Percentiles rank a stretch among this genome's conserved stretches.
These are phyloP conservation scores for Microplitis deprimator DNA, from an alignment of 2,888 invertebrate species.

Conservation along the genomic window DNA sequence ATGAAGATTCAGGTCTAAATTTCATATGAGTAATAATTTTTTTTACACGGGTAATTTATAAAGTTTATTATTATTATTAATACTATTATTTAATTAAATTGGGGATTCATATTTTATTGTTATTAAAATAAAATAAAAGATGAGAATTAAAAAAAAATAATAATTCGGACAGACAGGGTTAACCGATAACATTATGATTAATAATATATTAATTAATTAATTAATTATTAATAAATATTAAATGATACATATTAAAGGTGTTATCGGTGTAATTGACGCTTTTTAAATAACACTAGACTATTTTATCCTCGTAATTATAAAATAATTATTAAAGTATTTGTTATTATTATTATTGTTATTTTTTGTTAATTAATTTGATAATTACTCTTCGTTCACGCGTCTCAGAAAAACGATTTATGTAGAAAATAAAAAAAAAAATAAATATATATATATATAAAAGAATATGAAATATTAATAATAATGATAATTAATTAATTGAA, in stretches of 20 bases:
- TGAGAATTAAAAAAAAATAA: slow-evolving; percentile 38
- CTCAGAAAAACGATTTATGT: background rate
- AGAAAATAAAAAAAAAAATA: background rate
- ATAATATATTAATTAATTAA: slow-evolving; percentile 12
- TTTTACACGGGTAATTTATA: no score
- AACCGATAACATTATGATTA: slow-evolving; percentile 40
- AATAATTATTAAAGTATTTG: no score
- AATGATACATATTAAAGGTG: slow-evolving; percentile 35
- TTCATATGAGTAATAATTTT: no score
- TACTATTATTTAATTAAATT: slow-evolving; percentile 3
- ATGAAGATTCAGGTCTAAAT: no score
- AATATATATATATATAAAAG: background rate
- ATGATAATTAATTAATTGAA: background rate
- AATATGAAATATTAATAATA: slow-evolving; percentile 9
- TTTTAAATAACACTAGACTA: slow-evolving; percentile 20
- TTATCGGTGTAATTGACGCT: slow-evolving; percentile 26
- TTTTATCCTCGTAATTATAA: slow-evolving; percentile 4
- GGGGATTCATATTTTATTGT: slow-evolving; percentile 2
- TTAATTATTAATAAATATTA: slow-evolving; percentile 20
- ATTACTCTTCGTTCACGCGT: slow-evolving; percentile 17
- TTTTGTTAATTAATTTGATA: slow-evolving; percentile 19
- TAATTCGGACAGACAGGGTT: slow-evolving; percentile 51
- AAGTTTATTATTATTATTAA: background rate
- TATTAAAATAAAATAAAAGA: slow-evolving; percentile 7
- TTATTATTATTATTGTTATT: no score